A percentile compares a stretch with the other conserved stretches of the same genome.
Conservation (phyloP, 2,113 vertebrate species). For the Reinhardtius hippoglossoides region DNA sequence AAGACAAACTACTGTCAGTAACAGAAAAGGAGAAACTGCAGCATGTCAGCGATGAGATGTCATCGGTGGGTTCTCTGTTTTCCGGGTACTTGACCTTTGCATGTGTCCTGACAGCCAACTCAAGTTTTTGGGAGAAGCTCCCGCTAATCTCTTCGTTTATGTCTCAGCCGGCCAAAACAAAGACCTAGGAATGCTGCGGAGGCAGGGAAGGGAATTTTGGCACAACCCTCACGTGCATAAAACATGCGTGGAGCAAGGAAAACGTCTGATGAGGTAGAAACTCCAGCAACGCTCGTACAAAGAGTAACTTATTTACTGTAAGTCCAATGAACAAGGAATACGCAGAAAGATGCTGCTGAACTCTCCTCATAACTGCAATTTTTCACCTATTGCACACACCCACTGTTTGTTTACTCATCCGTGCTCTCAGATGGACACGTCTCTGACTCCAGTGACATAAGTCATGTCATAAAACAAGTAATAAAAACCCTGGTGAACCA, state of each 20-base stretch:
- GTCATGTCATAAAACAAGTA: constrained; percentile 38
- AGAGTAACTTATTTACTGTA: not conserved
- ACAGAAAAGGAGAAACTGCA: constrained; percentile 11
- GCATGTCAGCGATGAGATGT: constrained; percentile 37
- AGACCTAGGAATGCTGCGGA: not conserved
- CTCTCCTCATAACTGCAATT: not conserved
- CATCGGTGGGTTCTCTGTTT: not conserved
- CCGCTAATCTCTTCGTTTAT: not conserved
- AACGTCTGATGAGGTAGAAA: not conserved
- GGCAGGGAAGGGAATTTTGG: not conserved
- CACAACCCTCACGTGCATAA: not conserved
- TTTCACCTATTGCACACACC: not conserved
- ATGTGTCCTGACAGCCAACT: not conserved
- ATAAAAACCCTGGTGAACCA: not conserved
- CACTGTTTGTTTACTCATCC: constrained; percentile 30
- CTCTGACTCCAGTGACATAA: constrained; percentile 26
- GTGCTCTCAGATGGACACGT: constrained; percentile 30
- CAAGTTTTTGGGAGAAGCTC: not conserved
- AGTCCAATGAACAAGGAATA: not conserved
- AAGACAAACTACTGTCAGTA: not conserved
- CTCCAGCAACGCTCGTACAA: not conserved
- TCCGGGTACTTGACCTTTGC: constrained; percentile 35
- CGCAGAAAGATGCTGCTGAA: not conserved
- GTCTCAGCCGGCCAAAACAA: not conserved
- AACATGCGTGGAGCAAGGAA: not conserved